Evolutionary conservation across 2,888 invertebrate species (phyloP).

Genomic region (Adelphocoris suturalis): DNA sequence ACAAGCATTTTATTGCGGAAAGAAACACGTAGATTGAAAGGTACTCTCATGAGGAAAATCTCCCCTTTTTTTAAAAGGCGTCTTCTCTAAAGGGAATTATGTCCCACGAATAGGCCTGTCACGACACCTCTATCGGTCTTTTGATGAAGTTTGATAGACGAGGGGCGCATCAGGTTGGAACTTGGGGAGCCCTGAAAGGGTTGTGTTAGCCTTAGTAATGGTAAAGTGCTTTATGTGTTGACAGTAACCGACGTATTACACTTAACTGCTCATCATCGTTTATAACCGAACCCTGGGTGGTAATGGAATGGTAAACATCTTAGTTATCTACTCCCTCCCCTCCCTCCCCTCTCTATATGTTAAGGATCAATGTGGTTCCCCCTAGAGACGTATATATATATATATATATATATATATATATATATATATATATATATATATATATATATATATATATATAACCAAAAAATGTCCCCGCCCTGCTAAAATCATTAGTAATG

Average conservation of each 20-base stretch:
- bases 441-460: too few relatives aligned
- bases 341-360: not conserved
- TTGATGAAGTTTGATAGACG: not conserved
- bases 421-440: too few relatives aligned
- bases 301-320: constrained; percentile 13
- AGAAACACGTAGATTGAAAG: not conserved
- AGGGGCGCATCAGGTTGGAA: constrained; percentile 9
- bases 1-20: not conserved
- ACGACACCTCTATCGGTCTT: not conserved
- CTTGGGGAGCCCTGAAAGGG: not conserved
- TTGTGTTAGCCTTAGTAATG: not conserved
- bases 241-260: not conserved
- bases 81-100: not conserved
- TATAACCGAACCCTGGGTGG: not conserved
- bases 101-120: not conserved
- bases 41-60: not conserved
- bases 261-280: not conserved
- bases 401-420: too few relatives aligned
- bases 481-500: too few relatives aligned
- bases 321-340: not conserved
- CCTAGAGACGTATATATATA: too few relatives aligned
- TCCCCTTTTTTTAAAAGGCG: not conserved
- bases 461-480: too few relatives aligned
- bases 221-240: not conserved
- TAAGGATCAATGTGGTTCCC: too few relatives aligned